Conservation (phyloP, 2,797 vertebrate genomes). For the Columba guinea region DNA sequence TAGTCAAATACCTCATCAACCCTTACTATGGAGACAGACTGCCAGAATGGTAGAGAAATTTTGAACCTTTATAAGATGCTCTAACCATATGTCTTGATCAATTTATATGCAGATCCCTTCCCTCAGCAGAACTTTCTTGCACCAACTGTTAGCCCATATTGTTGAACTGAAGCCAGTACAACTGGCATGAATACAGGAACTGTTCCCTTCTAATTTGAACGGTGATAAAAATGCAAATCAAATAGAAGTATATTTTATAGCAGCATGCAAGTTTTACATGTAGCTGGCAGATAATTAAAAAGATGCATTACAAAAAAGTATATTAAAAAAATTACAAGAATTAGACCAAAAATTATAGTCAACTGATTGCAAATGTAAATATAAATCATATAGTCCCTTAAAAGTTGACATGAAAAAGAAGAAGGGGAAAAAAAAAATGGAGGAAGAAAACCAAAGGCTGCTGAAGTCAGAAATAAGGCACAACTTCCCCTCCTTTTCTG, state of each 20-base stretch:
- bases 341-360: background rate
- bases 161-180: slow-evolving; percentile 17
- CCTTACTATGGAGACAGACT: background rate
- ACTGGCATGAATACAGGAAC: background rate
- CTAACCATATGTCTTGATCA: background rate
- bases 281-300: background rate
- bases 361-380: background rate
- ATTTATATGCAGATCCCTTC: slow-evolving; percentile 42
- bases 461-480: background rate
- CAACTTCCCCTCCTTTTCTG: background rate
- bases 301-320: background rate
- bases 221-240: background rate
- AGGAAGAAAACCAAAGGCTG: background rate
- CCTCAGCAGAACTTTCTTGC: background rate
- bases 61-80: slow-evolving; percentile 28
- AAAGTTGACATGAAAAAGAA: background rate
- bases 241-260: background rate
- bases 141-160: background rate
- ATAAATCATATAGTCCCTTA: background rate
- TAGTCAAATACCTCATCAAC: background rate
- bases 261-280: background rate
- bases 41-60: background rate
- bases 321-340: background rate
- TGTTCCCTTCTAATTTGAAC: background rate
- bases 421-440: background rate